Conservation (phyloP, 2,113 vertebrate genomes). For the Nycticebus coucang region DNA sequence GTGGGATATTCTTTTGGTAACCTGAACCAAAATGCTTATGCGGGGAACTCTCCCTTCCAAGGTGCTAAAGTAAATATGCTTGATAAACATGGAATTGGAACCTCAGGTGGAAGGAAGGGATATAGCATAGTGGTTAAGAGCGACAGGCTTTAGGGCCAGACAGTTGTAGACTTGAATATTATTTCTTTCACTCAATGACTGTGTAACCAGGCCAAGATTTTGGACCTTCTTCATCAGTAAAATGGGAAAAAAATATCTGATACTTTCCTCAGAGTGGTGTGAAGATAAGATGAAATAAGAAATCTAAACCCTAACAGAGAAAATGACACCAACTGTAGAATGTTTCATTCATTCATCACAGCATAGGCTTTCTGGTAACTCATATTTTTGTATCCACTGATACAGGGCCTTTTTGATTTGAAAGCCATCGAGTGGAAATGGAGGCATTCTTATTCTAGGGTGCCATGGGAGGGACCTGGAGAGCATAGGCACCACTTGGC, state of each 20-base stretch:
- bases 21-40: neutral
- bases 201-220: neutral
- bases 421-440: neutral
- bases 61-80: neutral
- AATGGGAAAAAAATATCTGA: neutral
- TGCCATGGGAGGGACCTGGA: neutral
- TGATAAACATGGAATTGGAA: conserved; percentile 19
- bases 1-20: conserved; percentile 18
- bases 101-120: neutral
- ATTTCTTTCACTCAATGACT: neutral
- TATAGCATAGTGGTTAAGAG: neutral
- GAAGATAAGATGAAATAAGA: conserved; percentile 29
- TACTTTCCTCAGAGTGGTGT: neutral
- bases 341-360: neutral
- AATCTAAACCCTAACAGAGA: neutral
- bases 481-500: neutral
- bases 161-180: conserved; percentile 21
- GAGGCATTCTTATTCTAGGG: neutral
- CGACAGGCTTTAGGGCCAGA: neutral
- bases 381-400: neutral
- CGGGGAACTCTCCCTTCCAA: neutral
- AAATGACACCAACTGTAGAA: neutral
- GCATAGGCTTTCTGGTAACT: neutral
- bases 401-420: neutral
- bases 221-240: neutral